Percentiles rank a stretch among this genome's conserved stretches.
These are phyloP conservation scores for Lethocerus indicus DNA, from an alignment of 1,140 invertebrate species.

Conservation along the genomic window DNA sequence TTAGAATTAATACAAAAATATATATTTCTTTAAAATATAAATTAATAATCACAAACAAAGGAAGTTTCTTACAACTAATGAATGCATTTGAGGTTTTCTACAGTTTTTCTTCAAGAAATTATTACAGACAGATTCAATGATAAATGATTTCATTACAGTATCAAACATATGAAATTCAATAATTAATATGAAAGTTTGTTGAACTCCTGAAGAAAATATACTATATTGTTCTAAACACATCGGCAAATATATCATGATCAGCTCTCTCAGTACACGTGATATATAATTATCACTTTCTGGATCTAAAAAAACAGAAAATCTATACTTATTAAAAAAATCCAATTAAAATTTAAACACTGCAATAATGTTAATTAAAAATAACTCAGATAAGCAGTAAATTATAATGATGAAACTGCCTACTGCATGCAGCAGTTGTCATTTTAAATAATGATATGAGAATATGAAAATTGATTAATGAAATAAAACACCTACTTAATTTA, in stretches of 20 bases:
- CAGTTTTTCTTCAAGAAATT: constrained; percentile 10
- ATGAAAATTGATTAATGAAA: neutral
- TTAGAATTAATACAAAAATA: neutral
- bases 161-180: neutral
- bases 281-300: constrained; percentile 11
- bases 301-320: constrained; percentile 3
- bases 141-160: neutral
- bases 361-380: no score
- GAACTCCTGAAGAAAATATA: neutral
- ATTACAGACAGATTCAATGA: constrained; percentile 4
- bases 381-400: neutral
- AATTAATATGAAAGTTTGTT: neutral
- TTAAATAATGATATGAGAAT: neutral
- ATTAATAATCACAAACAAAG: no score
- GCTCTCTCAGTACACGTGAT: constrained; percentile 6
- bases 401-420: neutral
- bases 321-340: neutral
- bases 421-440: neutral
- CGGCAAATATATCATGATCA: constrained; percentile 11
- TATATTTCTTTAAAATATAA: no score
- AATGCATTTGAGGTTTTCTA: constrained; percentile 3
- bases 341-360: no score
- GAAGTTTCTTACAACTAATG: constrained; percentile 7
- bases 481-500: constrained; percentile 12
- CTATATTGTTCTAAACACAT: neutral